These are phyloP conservation scores for Harpalus rufipes DNA, from an alignment of 2,888 invertebrate genomes.

Conservation along the genomic window DNA sequence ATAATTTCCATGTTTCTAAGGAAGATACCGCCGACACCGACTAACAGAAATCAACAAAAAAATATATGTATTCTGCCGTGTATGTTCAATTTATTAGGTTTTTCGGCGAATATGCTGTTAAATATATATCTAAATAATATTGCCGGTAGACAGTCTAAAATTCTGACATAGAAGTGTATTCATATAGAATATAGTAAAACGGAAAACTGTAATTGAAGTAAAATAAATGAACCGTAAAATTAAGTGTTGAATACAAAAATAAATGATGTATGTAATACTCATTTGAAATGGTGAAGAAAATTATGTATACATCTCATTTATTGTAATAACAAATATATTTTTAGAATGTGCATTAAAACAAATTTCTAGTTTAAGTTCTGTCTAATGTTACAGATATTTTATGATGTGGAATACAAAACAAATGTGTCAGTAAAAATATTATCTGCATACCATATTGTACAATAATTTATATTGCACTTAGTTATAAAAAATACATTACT, in stretches of 20 bases:
- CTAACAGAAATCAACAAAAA: too few relatives aligned
- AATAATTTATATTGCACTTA: too few relatives aligned
- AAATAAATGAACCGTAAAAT: background rate
- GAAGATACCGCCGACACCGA: too few relatives aligned
- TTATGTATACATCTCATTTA: background rate
- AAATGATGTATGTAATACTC: constrained; percentile 24
- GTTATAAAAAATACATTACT: too few relatives aligned
- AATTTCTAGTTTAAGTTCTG: background rate
- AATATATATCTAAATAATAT: too few relatives aligned
- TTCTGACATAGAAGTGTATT: too few relatives aligned
- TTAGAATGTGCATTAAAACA: constrained; percentile 4
- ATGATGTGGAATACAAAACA: background rate
- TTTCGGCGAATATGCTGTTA: too few relatives aligned
- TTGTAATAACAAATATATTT: background rate
- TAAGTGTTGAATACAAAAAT: constrained; percentile 11
- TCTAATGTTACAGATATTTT: background rate
- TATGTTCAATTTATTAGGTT: too few relatives aligned
- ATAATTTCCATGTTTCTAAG: too few relatives aligned
- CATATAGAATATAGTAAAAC: too few relatives aligned
- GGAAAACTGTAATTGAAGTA: background rate
- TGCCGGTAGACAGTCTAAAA: too few relatives aligned
- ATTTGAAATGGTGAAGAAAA: constrained; percentile 27
- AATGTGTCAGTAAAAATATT: background rate
- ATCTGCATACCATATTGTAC: background rate
- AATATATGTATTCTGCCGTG: too few relatives aligned